These are phyloP conservation scores for Epicampocera succincta DNA, from an alignment of 2,888 invertebrate genomes.

Conservation along the genomic window DNA sequence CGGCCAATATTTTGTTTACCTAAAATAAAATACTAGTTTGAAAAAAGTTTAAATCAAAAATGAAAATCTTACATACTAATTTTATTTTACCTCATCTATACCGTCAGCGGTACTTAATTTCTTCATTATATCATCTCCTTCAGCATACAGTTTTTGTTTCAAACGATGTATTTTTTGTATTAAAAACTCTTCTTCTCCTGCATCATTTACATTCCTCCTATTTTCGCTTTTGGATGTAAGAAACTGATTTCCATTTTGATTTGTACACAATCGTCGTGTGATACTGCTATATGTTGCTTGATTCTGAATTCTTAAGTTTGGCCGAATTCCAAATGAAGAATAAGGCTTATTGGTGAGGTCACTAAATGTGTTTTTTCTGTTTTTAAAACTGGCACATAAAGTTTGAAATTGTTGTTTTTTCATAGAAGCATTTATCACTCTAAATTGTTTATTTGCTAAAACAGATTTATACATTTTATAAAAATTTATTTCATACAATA, in stretches of 20 bases:
- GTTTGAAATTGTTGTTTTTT: conserved; percentile 71
- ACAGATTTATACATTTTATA: conserved; percentile 72
- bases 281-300: conserved; percentile 15
- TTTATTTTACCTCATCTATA: conserved; percentile 51
- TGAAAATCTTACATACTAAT: background rate
- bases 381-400: conserved; percentile 62
- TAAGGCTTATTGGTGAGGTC: background rate
- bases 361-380: conserved; percentile 37
- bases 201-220: background rate
- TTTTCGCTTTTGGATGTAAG: background rate
- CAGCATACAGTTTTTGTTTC: conserved; percentile 57
- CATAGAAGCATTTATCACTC: conserved; percentile 67
- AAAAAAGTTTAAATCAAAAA: background rate
- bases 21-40: conserved; percentile 29
- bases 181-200: conserved; percentile 15
- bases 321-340: background rate
- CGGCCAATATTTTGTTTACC: conserved; percentile 66
- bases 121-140: conserved; percentile 59
- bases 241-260: background rate
- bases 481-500: conserved; percentile 30
- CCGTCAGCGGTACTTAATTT: conserved; percentile 52
- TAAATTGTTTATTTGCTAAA: conserved; percentile 71
- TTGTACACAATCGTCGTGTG: background rate
- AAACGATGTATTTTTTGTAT: conserved; percentile 39
- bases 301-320: background rate